phyloP scores from a whole-genome alignment of 23 tunicate species.

The Botrylloides violaceus region DNA sequence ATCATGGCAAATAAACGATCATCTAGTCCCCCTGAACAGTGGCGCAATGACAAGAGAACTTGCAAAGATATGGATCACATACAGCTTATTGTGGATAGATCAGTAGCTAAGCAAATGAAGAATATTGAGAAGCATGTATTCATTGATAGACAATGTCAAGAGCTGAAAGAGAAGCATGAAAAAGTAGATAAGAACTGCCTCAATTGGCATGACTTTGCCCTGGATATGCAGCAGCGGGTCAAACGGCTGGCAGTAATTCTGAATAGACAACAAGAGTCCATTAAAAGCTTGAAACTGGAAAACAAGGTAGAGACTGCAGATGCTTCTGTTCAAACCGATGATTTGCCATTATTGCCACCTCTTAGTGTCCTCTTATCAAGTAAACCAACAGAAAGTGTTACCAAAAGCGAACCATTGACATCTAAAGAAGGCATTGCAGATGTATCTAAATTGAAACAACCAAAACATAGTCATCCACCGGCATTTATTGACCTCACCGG shows the following conservation, averaged over 20 bases:
- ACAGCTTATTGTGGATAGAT: background rate
- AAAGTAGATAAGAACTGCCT: slow-evolving; percentile 38
- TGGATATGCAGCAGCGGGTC: slow-evolving; percentile 43
- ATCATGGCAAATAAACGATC: background rate
- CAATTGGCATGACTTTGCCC: slow-evolving; percentile 75
- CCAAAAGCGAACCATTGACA: background rate
- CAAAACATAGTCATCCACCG: background rate
- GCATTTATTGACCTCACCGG: background rate
- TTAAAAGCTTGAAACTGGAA: slow-evolving; percentile 14
- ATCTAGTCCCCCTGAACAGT: background rate
- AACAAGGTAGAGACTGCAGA: background rate
- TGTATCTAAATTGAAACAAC: background rate
- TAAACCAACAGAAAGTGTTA: background rate
- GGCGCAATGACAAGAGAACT: background rate
- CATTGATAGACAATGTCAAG: slow-evolving; percentile 31
- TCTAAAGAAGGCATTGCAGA: background rate
- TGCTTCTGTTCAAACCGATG: background rate
- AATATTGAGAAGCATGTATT: slow-evolving; percentile 10
- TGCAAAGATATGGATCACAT: background rate
- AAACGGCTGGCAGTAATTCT: slow-evolving; percentile 13
- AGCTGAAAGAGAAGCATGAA: slow-evolving; percentile 46
- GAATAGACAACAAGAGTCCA: slow-evolving; percentile 32
- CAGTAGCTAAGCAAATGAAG: background rate
- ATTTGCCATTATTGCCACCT: background rate
- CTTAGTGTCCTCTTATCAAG: background rate